A percentile compares a stretch with the other conserved stretches of the same genome.
phyloP scores from a whole-genome alignment of 2,888 invertebrate species.

The Balanococcus diminutus region DNA sequence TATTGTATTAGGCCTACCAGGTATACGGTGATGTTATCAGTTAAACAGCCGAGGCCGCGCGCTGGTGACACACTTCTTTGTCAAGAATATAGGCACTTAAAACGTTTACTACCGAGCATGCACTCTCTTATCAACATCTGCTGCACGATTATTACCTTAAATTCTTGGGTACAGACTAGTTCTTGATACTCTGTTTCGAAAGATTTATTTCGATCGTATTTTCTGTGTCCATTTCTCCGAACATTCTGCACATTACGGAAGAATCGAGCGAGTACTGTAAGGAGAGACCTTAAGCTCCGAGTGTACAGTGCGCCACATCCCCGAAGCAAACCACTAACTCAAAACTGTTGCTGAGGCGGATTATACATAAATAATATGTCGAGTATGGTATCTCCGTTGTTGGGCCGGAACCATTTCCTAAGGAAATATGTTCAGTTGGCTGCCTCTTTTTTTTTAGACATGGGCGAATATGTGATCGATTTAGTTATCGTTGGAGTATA shows the following conservation, averaged over 20 bases:
- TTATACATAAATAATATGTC: constrained; percentile 50
- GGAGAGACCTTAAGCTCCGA: not conserved
- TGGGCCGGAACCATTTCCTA: not conserved
- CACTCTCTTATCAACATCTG: constrained; percentile 55
- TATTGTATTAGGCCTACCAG: constrained; percentile 47
- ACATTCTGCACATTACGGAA: constrained; percentile 44
- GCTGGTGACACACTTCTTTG: constrained; percentile 55
- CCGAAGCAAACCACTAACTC: constrained; percentile 6
- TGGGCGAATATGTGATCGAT: constrained; percentile 43
- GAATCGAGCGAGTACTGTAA: not conserved
- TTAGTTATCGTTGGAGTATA: constrained; percentile 32
- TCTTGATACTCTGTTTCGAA: constrained; percentile 48
- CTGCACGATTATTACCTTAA: constrained; percentile 55
- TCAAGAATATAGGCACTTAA: constrained; percentile 52
- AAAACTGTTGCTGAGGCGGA: constrained; percentile 42
- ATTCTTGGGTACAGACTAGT: constrained; percentile 47
- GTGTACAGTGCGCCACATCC: not conserved
- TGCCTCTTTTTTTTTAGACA: not conserved
- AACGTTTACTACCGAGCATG: constrained; percentile 54
- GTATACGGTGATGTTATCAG: constrained; percentile 53
- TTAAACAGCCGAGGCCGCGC: constrained; percentile 47
- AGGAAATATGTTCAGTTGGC: not conserved
- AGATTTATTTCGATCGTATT: constrained; percentile 55
- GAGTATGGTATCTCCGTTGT: not conserved
- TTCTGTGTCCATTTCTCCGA: constrained; percentile 50